These are phyloP conservation scores for Huso huso DNA, from an alignment of 2,797 vertebrate genomes.

Conservation along the genomic window DNA sequence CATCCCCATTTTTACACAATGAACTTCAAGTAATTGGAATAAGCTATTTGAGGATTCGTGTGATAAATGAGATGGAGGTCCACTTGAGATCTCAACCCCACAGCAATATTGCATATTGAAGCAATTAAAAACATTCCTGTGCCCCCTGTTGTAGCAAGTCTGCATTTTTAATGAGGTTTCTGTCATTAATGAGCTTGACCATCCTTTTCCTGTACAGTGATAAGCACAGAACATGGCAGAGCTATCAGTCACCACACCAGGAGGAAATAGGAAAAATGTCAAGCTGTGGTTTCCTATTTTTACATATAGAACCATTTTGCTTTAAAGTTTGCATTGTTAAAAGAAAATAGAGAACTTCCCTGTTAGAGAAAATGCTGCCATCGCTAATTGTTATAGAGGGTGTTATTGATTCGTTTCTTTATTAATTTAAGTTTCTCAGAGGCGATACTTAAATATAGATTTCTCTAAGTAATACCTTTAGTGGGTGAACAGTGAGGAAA, in stretches of 20 bases:
- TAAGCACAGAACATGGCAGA: not conserved
- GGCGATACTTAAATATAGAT: too few species aligned
- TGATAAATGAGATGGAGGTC: too few species aligned
- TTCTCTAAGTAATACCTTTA: too few species aligned
- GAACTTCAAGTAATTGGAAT: too few species aligned
- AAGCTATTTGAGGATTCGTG: too few species aligned
- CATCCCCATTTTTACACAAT: too few species aligned
- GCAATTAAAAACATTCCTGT: conserved; percentile 10
- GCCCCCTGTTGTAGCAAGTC: conserved; percentile 4
- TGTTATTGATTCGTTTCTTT: too few species aligned
- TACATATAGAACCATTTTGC: not conserved
- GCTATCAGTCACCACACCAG: not conserved
- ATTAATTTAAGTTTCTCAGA: too few species aligned
- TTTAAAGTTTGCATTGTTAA: not conserved
- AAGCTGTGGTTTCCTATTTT: not conserved
- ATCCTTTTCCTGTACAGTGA: not conserved
- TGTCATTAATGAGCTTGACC: conserved; percentile 12
- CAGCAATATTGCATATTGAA: not conserved
- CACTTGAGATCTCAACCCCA: conserved; percentile 7
- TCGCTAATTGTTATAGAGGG: too few species aligned
- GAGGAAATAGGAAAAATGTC: not conserved
- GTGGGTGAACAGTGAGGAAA: too few species aligned
- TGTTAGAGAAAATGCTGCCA: too few species aligned
- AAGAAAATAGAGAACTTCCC: too few species aligned
- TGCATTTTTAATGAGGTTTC: conserved; percentile 1